Conservation (phyloP, 2,113 vertebrate species). For the Accipiter cooperii region DNA sequence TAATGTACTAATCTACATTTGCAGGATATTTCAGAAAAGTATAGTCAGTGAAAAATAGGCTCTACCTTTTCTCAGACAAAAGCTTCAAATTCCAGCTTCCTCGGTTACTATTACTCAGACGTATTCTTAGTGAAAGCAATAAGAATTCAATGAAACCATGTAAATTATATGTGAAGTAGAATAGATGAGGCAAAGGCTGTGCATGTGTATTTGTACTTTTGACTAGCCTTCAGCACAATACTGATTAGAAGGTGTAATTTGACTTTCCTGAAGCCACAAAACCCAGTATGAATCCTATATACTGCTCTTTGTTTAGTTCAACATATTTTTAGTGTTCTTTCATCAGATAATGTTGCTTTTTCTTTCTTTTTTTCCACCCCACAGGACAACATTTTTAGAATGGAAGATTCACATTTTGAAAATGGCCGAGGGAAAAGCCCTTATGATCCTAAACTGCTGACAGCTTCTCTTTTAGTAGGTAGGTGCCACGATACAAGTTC, state of each 20-base stretch:
- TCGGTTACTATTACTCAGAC: not conserved
- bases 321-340: not conserved
- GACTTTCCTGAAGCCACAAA: not conserved
- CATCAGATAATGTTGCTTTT: not conserved
- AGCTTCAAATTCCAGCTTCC: not conserved
- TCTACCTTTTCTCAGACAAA: not conserved
- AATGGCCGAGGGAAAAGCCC: conserved; percentile 97
- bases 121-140: not conserved
- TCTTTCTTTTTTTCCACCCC: conserved; percentile 3
- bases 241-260: not conserved
- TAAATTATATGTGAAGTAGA: not conserved
- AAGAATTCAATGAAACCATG: not conserved
- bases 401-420: conserved; percentile 85
- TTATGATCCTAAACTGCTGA: conserved; percentile 93
- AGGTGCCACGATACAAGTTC: conserved; percentile 38
- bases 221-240: not conserved
- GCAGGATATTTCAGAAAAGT: not conserved
- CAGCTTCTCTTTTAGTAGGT: conserved; percentile 94
- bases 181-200: not conserved
- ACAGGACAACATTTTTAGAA: conserved; percentile 89
- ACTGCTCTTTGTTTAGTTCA: not conserved
- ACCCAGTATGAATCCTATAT: not conserved
- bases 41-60: not conserved
- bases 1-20: not conserved
- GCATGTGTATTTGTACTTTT: not conserved